Conservation (phyloP, 2,113 vertebrate genomes). For the Ophiodon elongatus region DNA sequence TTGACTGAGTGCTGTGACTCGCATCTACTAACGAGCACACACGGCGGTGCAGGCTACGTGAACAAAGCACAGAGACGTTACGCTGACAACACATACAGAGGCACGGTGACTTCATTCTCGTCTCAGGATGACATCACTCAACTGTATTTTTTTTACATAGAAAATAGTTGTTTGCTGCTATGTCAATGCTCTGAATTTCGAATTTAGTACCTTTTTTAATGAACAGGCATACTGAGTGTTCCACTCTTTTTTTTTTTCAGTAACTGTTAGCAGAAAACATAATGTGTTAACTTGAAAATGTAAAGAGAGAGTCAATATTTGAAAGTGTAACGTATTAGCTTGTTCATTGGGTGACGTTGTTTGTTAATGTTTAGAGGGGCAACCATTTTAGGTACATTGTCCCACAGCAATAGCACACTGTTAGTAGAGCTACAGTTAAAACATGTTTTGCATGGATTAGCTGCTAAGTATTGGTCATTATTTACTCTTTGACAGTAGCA, state of each 20-base stretch:
- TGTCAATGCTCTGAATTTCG: not conserved
- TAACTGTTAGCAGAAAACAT: not conserved
- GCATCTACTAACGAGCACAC: not conserved
- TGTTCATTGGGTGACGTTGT: not conserved
- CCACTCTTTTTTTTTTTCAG: too few species aligned
- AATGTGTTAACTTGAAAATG: not conserved
- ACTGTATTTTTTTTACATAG: not conserved
- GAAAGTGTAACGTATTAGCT: not conserved
- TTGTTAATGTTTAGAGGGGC: not conserved
- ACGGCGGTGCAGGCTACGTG: too few species aligned
- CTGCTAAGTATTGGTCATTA: not conserved
- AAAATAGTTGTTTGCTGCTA: not conserved
- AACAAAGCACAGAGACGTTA: not conserved
- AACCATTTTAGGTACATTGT: not conserved
- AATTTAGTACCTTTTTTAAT: not conserved
- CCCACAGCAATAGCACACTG: not conserved
- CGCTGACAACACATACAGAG: not conserved
- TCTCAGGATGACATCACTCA: not conserved
- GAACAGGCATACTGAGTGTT: not conserved
- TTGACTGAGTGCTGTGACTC: not conserved
- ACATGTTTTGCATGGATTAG: not conserved
- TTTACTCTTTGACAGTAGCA: not conserved
- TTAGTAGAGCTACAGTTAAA: not conserved
- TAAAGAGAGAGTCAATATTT: too few species aligned
- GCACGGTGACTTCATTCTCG: not conserved